Evolutionary conservation across 2,888 invertebrate genomes (phyloP), one percentile per base, ranked within the genome.

Genomic region (Alitta virens): DNA sequence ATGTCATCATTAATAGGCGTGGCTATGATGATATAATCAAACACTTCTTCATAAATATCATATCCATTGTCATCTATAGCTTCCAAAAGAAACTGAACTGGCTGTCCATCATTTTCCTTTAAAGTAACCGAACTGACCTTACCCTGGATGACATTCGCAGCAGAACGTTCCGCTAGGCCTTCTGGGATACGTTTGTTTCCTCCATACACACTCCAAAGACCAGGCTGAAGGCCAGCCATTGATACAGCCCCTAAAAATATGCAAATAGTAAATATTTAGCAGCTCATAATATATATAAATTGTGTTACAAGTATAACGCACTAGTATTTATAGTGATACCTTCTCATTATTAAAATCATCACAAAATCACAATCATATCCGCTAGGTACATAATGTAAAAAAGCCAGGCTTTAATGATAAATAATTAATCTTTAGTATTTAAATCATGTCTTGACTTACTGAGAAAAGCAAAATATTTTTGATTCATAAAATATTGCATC

Each of bases 11-110:
- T 84, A 42, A 87, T 75, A 1, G 88, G 88, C 27, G 84, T 75
- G 18, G 88, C 87, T 21, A 88, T 67, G 50, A 88, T 83, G 1
- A 88, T 85, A 62, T 85, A 81, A 70, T 88, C 87, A 71, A 86
- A 88, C 26, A 61, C 62, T 26, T 56, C 52, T 2, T 52, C 54
- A 9, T 49, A 54, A 7, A 58, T 55, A 3, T 33, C 52, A 2
- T 56, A 21, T 23, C 26, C 26, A 7, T 38, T 21, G 2, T n/a
- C 21, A 24, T 38, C 16, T 7, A 23, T n/a, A 38, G 16, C 55
- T n/a, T 54, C 38, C 38, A 27, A 7, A 5, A 18, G 5, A 43
- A 1, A 33, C 12, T 2, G 16, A 1, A 62, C 55, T n/a, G n/a
- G n/a, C n/a, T n/a, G n/a, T n/a, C n/a, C n/a, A 2, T 33, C 23